phyloP scores from a whole-genome alignment of 2,113 vertebrate genomes.

The Machaerirhynchus nigripectus region DNA sequence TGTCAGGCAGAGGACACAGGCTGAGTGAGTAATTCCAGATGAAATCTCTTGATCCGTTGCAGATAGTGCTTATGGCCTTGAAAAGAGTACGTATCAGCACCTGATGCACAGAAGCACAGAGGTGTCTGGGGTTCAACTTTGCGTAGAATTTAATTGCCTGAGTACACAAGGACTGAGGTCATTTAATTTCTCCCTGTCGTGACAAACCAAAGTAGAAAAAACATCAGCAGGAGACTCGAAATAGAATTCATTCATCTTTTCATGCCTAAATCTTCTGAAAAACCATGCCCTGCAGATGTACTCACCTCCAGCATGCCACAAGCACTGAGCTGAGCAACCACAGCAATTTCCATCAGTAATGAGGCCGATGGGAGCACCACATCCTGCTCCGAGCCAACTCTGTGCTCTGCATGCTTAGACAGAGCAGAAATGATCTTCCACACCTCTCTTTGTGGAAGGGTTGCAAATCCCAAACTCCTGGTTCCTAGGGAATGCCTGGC shows the following conservation, averaged over 20 bases:
- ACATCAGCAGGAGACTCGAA: background rate
- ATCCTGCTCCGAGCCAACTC: background rate
- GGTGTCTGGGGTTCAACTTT: background rate
- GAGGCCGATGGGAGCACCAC: background rate
- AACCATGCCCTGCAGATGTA: background rate
- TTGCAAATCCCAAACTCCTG: accelerated
- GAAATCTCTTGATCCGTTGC: background rate
- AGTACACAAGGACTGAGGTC: background rate
- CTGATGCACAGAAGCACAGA: background rate
- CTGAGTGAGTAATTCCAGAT: background rate
- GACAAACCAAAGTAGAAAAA: background rate
- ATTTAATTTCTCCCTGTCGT: background rate
- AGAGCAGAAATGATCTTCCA: background rate
- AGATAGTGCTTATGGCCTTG: background rate
- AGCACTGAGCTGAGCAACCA: background rate
- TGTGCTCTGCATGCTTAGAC: background rate
- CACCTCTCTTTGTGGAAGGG: background rate
- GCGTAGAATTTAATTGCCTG: background rate
- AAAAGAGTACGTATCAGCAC: background rate
- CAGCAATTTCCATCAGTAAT: background rate
- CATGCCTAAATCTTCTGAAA: background rate
- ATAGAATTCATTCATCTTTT: background rate
- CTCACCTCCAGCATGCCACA: background rate
- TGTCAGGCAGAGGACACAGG: background rate
- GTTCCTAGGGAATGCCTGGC: background rate